Percentiles rank a stretch among this genome's conserved stretches.
phyloP scores from a whole-genome alignment of 2,113 vertebrate genomes.

The Notarius quadriscutis region DNA sequence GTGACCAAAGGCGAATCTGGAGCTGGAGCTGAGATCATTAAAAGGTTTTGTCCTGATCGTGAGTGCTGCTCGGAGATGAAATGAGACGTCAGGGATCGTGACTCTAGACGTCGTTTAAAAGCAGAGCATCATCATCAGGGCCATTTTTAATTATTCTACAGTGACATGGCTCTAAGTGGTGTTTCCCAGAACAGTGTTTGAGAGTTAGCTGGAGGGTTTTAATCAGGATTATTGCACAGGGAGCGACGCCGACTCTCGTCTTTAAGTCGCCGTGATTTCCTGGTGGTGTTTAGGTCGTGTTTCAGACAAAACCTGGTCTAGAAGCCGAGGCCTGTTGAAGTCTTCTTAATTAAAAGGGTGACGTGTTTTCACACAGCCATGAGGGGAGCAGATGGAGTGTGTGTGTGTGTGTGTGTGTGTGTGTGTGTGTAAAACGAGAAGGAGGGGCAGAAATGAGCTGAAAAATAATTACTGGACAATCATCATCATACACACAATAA shows the following conservation, averaged over 20 bases:
- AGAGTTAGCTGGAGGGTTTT: neutral
- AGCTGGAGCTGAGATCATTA: neutral
- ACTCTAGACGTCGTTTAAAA: neutral
- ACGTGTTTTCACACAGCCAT: conserved; percentile 32
- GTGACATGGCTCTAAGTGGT: neutral
- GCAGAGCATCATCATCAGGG: neutral
- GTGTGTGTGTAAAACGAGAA: neutral
- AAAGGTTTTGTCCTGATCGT: neutral
- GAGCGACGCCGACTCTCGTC: neutral
- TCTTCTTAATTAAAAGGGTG: conserved; percentile 41
- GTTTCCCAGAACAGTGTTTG: neutral
- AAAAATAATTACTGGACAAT: conserved; percentile 35
- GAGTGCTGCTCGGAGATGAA: neutral
- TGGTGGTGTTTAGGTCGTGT: conserved; percentile 6
- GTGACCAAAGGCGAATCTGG: neutral
- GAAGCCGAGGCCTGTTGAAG: neutral
- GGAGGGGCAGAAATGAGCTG: neutral
- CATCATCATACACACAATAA: conserved; percentile 23
- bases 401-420: conserved; percentile 19
- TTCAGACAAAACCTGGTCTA: conserved; percentile 7
- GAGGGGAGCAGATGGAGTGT: conserved; percentile 35
- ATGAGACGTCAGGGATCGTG: neutral
- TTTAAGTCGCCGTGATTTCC: neutral
- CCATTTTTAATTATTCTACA: neutral
- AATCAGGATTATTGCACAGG: neutral